Evolutionary conservation across 2,888 invertebrate species (phyloP), one percentile per base, ranked within the genome.

Genomic region (Dysmachus trigonus): DNA sequence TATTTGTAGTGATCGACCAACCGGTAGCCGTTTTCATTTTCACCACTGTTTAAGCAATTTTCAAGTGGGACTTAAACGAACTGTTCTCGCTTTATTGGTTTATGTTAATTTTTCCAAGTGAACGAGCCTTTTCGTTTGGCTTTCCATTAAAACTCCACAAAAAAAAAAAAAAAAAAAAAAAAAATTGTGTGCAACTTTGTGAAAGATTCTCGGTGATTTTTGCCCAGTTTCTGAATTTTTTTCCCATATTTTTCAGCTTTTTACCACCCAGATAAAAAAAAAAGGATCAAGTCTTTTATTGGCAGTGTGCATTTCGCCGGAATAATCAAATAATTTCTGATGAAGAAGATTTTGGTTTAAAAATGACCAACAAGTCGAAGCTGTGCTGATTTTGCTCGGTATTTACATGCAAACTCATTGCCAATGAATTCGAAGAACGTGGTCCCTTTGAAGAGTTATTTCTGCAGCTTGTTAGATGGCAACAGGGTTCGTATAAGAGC

Each of bases 81-180:
- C 74, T 85, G 62, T n/a, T n/a, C n/a, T n/a, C n/a, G n/a, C 62
- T 86, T 85, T 85, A 87, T 87, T 87, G 87, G 81, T 87, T 87
- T 87, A 87, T 87, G 87, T 82, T 85, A 87, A 85, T 86, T 82
- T 86, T 82, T 74, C 74, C 87, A 82, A 81, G 47, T 47, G 87
- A 87, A 82, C 82, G 47, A 82, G 33, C 47, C 47, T 22, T 77
- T 62, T 77, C 77, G 77, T 77, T 77, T 77, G 77, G 51, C 62
- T 47, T 77, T 77, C 77, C 77, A 77, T 77, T 77, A 77, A 77
- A 62, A 62, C 76, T 38, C n/a, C 3, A 30, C 0, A 30, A 73
- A 22, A 22, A 22, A 53, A 62, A 62, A 62, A 62, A 62, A 62
- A 10, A 41, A 41, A 41, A 74, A 74, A 74, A 74, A 3, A n/a